Percentiles rank a stretch among this genome's conserved stretches.
These are phyloP conservation scores for Drosophila carrolli DNA, from an alignment of 1,140 invertebrate species.

Conservation along the genomic window DNA sequence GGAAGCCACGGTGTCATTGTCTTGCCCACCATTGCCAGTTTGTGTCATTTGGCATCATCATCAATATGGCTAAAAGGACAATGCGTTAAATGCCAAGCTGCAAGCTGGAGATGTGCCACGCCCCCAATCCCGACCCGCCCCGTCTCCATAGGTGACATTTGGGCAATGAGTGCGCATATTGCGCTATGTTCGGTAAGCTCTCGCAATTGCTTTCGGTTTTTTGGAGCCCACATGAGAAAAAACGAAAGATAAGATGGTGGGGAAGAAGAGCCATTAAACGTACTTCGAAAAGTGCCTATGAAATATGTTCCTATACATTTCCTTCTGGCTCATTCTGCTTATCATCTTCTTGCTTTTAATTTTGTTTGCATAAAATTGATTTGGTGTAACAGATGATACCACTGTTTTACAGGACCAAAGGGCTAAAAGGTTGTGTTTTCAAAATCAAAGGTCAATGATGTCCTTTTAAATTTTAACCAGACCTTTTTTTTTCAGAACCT, in stretches of 20 bases:
- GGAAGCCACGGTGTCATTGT: constrained; percentile 69
- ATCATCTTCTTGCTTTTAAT: constrained; percentile 11
- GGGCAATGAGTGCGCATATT: constrained; percentile 75
- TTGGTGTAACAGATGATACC: not conserved
- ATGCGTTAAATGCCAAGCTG: constrained; percentile 76
- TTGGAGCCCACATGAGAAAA: constrained; percentile 1
- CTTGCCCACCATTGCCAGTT: constrained; percentile 68
- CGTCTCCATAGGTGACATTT: constrained; percentile 45
- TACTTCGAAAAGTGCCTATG: constrained; percentile 14
- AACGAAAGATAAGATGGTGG: not conserved
- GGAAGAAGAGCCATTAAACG: constrained; percentile 24
- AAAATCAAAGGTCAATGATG: no score
- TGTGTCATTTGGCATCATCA: constrained; percentile 82
- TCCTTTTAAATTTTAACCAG: no score
- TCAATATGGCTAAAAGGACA: constrained; percentile 83
- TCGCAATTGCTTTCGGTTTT: constrained; percentile 65
- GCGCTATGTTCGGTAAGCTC: constrained; percentile 48
- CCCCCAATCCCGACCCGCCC: not conserved
- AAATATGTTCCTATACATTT: not conserved
- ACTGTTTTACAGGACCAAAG: not conserved
- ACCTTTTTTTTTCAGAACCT: no score
- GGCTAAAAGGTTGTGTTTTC: not conserved
- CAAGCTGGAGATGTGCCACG: constrained; percentile 31
- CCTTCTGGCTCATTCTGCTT: not conserved
- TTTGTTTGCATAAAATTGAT: constrained; percentile 11